phyloP scores from a whole-genome alignment of 2,888 invertebrate genomes.

The Salpingus planirostris region DNA sequence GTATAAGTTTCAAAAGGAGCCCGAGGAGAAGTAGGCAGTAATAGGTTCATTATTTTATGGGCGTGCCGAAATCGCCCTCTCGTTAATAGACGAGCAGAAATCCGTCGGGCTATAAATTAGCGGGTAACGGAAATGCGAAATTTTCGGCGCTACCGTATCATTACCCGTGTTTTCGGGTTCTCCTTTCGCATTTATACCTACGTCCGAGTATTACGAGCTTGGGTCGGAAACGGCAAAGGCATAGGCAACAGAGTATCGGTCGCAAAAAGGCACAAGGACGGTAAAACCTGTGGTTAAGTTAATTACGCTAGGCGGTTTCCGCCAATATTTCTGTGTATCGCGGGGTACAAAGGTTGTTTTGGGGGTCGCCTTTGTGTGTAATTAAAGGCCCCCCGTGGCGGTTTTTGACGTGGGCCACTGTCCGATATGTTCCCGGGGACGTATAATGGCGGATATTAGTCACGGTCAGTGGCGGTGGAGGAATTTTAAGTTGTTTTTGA shows the following conservation, averaged over 20 bases:
- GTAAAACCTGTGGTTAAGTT: slow-evolving; percentile 16
- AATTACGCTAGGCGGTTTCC: slow-evolving; percentile 8
- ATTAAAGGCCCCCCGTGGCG: slow-evolving; percentile 6
- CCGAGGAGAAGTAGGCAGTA: no score
- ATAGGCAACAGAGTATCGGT: slow-evolving; percentile 18
- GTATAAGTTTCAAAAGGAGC: no score
- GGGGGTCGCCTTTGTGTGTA: slow-evolving; percentile 1
- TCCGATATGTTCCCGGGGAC: slow-evolving; percentile 5
- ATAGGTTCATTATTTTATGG: slow-evolving; percentile 10
- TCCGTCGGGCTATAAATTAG: slow-evolving; percentile 6
- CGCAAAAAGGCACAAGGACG: no score
- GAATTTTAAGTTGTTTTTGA: slow-evolving; percentile 19
- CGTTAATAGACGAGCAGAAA: no score
- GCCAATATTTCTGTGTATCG: no score
- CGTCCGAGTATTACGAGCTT: no score
- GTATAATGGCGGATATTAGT: slow-evolving; percentile 11
- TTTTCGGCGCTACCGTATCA: slow-evolving; percentile 15
- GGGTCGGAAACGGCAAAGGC: no score
- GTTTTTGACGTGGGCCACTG: slow-evolving; percentile 9
- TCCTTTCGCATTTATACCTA: no score
- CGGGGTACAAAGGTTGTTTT: no score
- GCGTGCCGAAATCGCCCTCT: slow-evolving; percentile 9
- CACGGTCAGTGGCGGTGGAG: slow-evolving; percentile 9
- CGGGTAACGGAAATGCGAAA: slow-evolving; percentile 12
- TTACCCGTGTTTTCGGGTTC: slow-evolving; percentile 11